Conservation (phyloP, 2,888 invertebrate species). For the Brenthis hecate region DNA sequence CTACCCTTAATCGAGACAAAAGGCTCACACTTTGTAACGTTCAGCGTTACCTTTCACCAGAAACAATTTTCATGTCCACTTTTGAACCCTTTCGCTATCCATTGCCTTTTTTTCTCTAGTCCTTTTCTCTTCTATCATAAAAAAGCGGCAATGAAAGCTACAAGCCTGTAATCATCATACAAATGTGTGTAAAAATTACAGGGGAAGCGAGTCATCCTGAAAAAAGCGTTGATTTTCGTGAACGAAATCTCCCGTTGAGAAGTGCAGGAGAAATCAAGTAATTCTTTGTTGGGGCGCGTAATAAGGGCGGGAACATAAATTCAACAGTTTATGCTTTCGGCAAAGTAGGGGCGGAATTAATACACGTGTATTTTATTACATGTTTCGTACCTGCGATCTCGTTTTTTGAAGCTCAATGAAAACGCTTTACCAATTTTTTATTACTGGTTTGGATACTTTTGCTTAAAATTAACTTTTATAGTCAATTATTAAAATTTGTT, state of each 20-base stretch:
- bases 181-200: conserved; percentile 40
- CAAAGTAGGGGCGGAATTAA: conserved; percentile 21
- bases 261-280: conserved; percentile 68
- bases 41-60: conserved; percentile 69
- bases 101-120: conserved; percentile 46
- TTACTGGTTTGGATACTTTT: neutral
- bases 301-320: conserved; percentile 38
- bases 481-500: too few relatives aligned
- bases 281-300: conserved; percentile 41
- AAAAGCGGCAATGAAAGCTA: conserved; percentile 47
- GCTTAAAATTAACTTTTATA: too few relatives aligned
- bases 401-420: neutral
- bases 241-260: conserved; percentile 57
- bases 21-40: conserved; percentile 81
- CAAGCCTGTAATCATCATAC: conserved; percentile 10
- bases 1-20: conserved; percentile 71
- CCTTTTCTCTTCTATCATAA: neutral
- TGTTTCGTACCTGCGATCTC: neutral
- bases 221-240: conserved; percentile 72
- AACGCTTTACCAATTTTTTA: neutral
- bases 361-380: conserved; percentile 24
- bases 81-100: conserved; percentile 44
- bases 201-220: conserved; percentile 53
- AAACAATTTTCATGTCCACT: conserved; percentile 47
- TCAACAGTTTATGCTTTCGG: conserved; percentile 31